Percentiles rank a stretch among this genome's conserved stretches.
Conservation (phyloP, 2,888 invertebrate species). For the Brenthis ino region DNA sequence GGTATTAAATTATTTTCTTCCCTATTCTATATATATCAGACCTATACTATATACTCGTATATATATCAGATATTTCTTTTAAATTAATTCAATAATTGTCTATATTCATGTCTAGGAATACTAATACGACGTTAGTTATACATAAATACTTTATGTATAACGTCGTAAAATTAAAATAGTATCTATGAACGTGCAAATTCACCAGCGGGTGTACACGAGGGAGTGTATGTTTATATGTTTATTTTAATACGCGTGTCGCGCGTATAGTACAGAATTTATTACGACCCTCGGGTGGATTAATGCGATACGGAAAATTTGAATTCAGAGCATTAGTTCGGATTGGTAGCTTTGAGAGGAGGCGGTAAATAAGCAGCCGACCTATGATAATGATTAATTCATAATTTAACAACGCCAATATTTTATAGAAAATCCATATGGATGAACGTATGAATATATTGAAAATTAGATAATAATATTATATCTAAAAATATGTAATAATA, state of each 20-base stretch:
- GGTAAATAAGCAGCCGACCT: constrained; percentile 46
- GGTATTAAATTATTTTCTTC: no score
- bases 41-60: no score
- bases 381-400: constrained; percentile 52
- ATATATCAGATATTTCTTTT: no score
- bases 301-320: constrained; percentile 82
- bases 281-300: constrained; percentile 78
- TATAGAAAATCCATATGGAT: neutral
- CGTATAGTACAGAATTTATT: constrained; percentile 83
- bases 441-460: no score
- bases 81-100: no score
- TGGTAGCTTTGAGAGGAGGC: constrained; percentile 61
- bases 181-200: constrained; percentile 33
- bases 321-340: constrained; percentile 79
- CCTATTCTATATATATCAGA: no score
- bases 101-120: no score
- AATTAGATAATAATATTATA: no score
- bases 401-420: constrained; percentile 35
- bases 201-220: constrained; percentile 59
- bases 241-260: constrained; percentile 83
- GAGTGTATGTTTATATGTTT: constrained; percentile 82
- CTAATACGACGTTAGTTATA: no score
- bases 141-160: constrained; percentile 1
- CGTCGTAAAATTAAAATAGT: neutral
- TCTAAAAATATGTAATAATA: no score